Evolutionary conservation across 2,797 vertebrate species (phyloP).

Genomic region (Ibycter americanus): DNA sequence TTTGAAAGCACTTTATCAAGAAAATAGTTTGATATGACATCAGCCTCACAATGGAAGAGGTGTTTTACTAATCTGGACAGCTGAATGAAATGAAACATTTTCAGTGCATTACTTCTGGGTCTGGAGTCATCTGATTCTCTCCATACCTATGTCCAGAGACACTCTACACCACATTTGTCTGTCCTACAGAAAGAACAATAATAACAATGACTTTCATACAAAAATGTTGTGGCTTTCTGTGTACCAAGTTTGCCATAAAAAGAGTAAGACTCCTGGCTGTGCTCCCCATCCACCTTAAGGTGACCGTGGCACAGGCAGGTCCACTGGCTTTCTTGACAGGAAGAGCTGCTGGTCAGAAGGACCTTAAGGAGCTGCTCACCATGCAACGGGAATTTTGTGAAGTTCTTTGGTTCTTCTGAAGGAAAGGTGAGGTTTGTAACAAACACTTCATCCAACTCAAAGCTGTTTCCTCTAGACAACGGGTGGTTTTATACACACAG

Average conservation of each 20-base stretch:
- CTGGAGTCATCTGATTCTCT: neutral
- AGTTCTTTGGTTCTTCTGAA: conserved; percentile 17
- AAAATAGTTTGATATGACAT: conserved; percentile 51
- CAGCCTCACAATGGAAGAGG: conserved; percentile 20
- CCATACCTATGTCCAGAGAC: neutral
- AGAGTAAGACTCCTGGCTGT: neutral
- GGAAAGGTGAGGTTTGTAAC: neutral
- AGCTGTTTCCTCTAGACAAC: neutral
- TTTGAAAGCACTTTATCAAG: conserved; percentile 64
- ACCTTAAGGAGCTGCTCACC: neutral
- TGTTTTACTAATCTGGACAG: conserved; percentile 46
- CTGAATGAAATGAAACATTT: conserved; percentile 19
- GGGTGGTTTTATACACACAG: neutral
- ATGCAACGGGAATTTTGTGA: neutral
- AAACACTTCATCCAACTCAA: neutral
- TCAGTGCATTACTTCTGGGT: neutral
- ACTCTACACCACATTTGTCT: neutral
- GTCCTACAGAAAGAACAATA: neutral
- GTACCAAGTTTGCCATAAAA: neutral
- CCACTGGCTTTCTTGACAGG: neutral
- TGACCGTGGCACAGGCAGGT: neutral
- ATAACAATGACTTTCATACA: neutral
- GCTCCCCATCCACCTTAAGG: neutral
- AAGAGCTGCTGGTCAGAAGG: neutral
- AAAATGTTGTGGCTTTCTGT: neutral